Base-by-base conservation (phyloP, 2,113 vertebrate species). In the Otis tarda region DNA sequence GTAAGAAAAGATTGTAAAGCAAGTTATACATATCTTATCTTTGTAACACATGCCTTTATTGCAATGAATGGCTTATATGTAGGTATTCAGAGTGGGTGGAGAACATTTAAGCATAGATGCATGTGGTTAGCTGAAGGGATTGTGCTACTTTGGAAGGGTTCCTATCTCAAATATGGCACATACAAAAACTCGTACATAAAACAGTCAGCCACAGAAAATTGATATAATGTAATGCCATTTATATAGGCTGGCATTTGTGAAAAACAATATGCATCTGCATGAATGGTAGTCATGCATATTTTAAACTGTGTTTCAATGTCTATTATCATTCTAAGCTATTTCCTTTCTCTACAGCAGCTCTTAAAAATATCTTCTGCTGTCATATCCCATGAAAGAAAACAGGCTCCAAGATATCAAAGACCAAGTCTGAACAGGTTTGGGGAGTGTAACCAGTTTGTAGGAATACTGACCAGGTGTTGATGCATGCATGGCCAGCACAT, bases 341-440 rank as follows among this genome's bases (percentile, higher is more conserved):
- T 78, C 27, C 12, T 94, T 83, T 89, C 47, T 71, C 25, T 90
- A 50, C 14, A 74, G 25, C 7, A 78, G 12, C 12, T 95, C 22
- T 69, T 83, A 87, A 94, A 94, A 92, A 69, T 71, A 45, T 65
- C 39, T 87, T 82, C 23, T 68, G 9, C 89, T 91, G 52, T 91
- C 56, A 87, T 14, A 75, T 65, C 5, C 14, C 31, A 49, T 37
- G 31, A 75, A 61, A 82, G 37, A 45, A 87, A 93, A 65, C 25
- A 64, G 20, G 6, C 2, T 82, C 8, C 47, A 76, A 76, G 70
- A 94, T 76, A 92, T 47, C n/a, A 82, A 91, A 87, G 64, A 8
- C 6, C 28, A 81, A 8, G 6, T 68, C 39, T 64, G 57, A 91
- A 78, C 61, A 83, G 19, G 33, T 87, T 57, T 74, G 21, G 6